Percentiles rank a stretch among this genome's conserved stretches.
Evolutionary conservation across 2,888 invertebrate species (phyloP).

Genomic region (Drosophila austrosaltans): DNA sequence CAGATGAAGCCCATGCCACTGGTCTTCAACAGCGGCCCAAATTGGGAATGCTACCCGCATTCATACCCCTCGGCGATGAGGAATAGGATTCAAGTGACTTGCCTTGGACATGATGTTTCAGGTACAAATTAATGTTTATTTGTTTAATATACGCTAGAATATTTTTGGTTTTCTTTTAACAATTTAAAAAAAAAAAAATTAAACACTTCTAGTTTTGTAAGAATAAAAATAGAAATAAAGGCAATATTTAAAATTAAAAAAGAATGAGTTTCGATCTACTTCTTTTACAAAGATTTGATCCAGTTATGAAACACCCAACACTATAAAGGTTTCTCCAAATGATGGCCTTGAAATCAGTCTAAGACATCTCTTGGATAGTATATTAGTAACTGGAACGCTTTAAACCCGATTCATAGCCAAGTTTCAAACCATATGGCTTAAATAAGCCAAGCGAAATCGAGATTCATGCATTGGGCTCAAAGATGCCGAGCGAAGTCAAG

Average conservation of each 20-base stretch:
- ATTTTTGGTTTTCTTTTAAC: slow-evolving; percentile 45
- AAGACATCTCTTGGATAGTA: too few species aligned
- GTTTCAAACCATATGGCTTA: too few species aligned
- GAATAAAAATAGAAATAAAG: slow-evolving; percentile 24
- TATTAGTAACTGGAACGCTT: too few species aligned
- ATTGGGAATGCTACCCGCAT: slow-evolving; percentile 81
- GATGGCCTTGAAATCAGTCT: too few species aligned
- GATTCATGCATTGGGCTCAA: not conserved
- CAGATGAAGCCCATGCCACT: not conserved
- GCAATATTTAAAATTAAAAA: not conserved
- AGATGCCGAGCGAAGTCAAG: not conserved
- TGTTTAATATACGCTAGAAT: slow-evolving; percentile 47
- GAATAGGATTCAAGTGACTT: slow-evolving; percentile 30
- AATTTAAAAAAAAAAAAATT: not conserved
- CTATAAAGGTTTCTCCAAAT: not conserved
- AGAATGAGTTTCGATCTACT: not conserved
- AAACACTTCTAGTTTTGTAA: not conserved
- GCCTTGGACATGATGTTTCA: slow-evolving; percentile 65
- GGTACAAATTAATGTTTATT: slow-evolving; percentile 64
- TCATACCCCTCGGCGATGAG: slow-evolving; percentile 79
- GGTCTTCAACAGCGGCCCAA: slow-evolving; percentile 68
- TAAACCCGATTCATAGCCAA: too few species aligned
- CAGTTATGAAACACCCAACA: not conserved
- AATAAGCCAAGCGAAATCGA: not conserved
- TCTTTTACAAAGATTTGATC: not conserved